Evolutionary conservation across 2,113 vertebrate species (phyloP).

Genomic region (Lynx canadensis): DNA sequence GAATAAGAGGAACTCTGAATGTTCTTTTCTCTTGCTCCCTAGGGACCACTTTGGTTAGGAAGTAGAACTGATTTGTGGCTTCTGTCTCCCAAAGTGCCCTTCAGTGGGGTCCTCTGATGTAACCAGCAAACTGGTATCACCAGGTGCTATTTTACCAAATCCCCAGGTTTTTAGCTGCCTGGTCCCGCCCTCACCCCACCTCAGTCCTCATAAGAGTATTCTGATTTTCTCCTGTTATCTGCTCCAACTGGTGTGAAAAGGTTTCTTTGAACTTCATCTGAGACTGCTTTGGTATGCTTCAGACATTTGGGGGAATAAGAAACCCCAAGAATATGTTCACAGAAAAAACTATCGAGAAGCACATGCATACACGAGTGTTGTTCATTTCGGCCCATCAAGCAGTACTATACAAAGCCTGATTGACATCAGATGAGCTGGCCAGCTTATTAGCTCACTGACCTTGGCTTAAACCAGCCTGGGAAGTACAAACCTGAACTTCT

Average conservation of each 20-base stretch:
- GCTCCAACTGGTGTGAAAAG: neutral
- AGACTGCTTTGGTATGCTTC: neutral
- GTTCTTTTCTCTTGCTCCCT: neutral
- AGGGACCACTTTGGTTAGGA: neutral
- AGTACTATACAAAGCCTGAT: neutral
- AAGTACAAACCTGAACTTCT: neutral
- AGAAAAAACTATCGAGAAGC: neutral
- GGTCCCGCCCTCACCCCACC: neutral
- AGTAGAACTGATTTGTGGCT: neutral
- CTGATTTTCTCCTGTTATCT: neutral
- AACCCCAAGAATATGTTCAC: neutral
- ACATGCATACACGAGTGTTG: accelerated
- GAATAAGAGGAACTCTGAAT: neutral
- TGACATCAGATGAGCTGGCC: neutral
- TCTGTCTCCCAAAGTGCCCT: neutral
- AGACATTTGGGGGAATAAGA: slow-evolving; percentile 17
- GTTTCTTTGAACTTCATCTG: neutral
- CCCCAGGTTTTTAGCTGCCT: neutral
- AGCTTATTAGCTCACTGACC: neutral
- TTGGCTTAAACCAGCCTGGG: neutral
- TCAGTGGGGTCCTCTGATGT: neutral
- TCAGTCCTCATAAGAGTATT: neutral
- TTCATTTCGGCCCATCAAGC: neutral
- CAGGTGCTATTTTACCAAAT: neutral
- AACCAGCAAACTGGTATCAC: neutral